A percentile compares a stretch with the other conserved stretches of the same genome.
These are phyloP conservation scores for Meloidogyne floridensis DNA, from an alignment of 1,140 invertebrate genomes.

Conservation along the genomic window DNA sequence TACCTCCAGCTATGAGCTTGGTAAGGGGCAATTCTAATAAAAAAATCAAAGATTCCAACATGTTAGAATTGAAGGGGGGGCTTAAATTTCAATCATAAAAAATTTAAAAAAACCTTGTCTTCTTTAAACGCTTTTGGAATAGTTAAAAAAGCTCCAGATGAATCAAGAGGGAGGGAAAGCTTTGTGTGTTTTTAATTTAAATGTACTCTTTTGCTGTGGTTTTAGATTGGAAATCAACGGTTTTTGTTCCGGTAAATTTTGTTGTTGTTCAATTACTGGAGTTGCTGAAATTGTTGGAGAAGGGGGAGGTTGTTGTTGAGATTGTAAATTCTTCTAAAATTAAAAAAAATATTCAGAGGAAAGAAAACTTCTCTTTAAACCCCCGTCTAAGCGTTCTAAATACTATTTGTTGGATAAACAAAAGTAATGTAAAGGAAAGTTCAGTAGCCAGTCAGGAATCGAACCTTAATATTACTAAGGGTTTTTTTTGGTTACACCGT, in stretches of 20 bases:
- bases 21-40: no score
- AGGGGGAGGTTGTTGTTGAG: background rate
- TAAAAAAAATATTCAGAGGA: background rate
- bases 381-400: no score
- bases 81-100: background rate
- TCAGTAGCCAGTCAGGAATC: no score
- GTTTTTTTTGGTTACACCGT: no score
- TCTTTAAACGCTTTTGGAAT: constrained; percentile 61
- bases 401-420: no score
- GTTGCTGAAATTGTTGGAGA: background rate
- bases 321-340: constrained; percentile 17
- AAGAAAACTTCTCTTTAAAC: no score
- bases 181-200: constrained; percentile 45
- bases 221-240: constrained; percentile 6
- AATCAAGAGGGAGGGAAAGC: constrained; percentile 47
- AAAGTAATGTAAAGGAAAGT: no score
- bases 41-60: no score
- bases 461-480: no score
- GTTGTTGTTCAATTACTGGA: constrained; percentile 6
- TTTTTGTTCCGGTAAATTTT: constrained; percentile 5
- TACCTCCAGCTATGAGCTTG: no score
- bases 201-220: constrained; percentile 6
- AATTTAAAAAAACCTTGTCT: constrained; percentile 53
- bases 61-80: no score
- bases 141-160: constrained; percentile 41